Percentiles rank a stretch among this genome's conserved stretches.
Conservation (phyloP, 1,140 invertebrate genomes). For the Drosophila cardini region DNA sequence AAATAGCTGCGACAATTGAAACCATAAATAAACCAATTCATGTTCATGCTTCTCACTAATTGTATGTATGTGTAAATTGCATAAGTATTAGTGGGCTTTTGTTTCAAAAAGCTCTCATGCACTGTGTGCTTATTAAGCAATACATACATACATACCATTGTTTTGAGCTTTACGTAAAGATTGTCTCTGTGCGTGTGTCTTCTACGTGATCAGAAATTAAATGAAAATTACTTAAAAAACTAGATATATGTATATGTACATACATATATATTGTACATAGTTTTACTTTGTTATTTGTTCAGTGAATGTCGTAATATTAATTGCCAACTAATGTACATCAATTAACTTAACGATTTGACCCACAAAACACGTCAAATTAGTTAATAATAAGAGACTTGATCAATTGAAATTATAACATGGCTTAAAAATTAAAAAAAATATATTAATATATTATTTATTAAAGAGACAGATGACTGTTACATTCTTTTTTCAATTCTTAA, state of each 20-base stretch:
- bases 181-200: not conserved
- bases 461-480: too few species aligned
- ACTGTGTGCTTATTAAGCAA: not conserved
- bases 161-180: conserved; percentile 7
- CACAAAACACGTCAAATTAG: not conserved
- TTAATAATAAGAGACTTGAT: too few species aligned
- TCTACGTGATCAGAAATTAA: conserved; percentile 26
- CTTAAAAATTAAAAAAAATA: too few species aligned
- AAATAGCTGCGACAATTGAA: conserved; percentile 16
- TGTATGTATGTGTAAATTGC: conserved; percentile 6
- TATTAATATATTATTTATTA: too few species aligned
- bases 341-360: not conserved
- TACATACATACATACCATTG: too few species aligned
- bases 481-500: too few species aligned
- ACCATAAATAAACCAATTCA: conserved; percentile 17
- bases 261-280: not conserved
- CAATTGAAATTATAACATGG: too few species aligned
- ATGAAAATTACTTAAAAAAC: conserved; percentile 9
- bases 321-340: not conserved
- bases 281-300: not conserved
- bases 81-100: conserved; percentile 6
- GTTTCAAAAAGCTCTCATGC: conserved; percentile 5
- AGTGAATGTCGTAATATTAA: conserved; percentile 4
- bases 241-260: too few species aligned
- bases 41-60: not conserved